These are phyloP conservation scores for Dendrophyllia cribrosa DNA, from an alignment of 64 coral and sea anemone species.

Conservation along the genomic window DNA sequence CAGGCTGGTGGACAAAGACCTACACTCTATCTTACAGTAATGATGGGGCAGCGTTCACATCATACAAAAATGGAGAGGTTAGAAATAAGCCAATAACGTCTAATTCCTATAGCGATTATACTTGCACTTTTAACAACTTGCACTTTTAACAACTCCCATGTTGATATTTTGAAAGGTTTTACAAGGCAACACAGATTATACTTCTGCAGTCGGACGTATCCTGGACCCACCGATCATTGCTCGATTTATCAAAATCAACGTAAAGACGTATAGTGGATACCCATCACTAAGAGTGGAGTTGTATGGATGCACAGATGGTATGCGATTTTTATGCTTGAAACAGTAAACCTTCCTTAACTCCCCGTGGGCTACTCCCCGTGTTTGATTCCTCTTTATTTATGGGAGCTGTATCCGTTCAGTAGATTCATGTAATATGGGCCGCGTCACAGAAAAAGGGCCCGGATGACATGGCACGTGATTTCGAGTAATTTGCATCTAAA, in stretches of 20 bases:
- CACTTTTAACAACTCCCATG: too few species aligned
- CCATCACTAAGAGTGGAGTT: slow-evolving; percentile 59
- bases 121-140: too few species aligned
- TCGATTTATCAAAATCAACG: slow-evolving; percentile 50
- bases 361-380: too few species aligned
- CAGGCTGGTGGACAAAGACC: slow-evolving; percentile 34
- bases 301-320: slow-evolving; percentile 62
- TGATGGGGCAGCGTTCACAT: slow-evolving; percentile 8
- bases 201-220: slow-evolving; percentile 12
- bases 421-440: too few species aligned
- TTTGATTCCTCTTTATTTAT: too few species aligned
- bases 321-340: background rate
- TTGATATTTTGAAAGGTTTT: slow-evolving; percentile 13
- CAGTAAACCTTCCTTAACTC: too few species aligned
- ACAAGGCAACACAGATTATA: slow-evolving; percentile 55
- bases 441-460: too few species aligned
- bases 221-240: slow-evolving; percentile 60
- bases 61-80: slow-evolving; percentile 36
- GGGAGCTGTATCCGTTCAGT: too few species aligned
- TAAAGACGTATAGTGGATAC: slow-evolving; percentile 14
- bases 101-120: too few species aligned
- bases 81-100: background rate
- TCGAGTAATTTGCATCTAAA: too few species aligned
- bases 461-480: too few species aligned
- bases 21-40: slow-evolving; percentile 34